Base-by-base conservation (phyloP, 2,797 vertebrate species). In the Eulemur mongoz region DNA sequence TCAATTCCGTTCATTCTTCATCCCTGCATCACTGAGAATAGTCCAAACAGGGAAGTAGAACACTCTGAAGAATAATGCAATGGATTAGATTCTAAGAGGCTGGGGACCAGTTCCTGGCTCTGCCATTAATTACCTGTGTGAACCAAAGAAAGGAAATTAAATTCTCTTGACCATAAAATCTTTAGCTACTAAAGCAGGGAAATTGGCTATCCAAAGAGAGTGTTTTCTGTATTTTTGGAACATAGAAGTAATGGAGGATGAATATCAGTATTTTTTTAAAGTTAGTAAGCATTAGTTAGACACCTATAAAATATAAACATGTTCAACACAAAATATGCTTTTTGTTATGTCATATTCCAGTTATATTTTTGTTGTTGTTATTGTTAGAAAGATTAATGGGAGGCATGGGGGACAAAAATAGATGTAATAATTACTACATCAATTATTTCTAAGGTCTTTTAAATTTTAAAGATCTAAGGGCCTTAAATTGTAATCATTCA, bases 1-100 rank as follows among this genome's bases (percentile, higher is more conserved):
- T 30, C 2, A 76, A 43, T 84, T 22, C 52, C 81, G 96, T 96
- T 97, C 92, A 91, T 94, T 93, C 72, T 89, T 84, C 30, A 30
- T 92, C 54, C 90, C 75, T 92, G 72, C 85, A 61, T 96, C 88
- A 70, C 52, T 82, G 54, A 85, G 63, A 96, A 93, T 59, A 14
- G 27, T 57, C 4, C 45, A 91, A 95, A 61, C 4, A 91, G 30
- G n/a, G 30, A 93, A 76, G 43, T 22, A 87, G 22, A 95, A 7
- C 30, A 95, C 48, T 86, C 23, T 57, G 79, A 95, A 69, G 52
- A 50, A 93, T 87, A 94, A 92, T 89, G 40, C 3, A 65, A 32
- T 27, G 61, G 70, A 59, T 87, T 96, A 91, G 18, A 59, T 80
- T 93, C 89, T 67, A 73, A 30, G 27, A 72, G 25, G 0, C 40